These are phyloP conservation scores for Calyptommatus sinebrachiatus DNA, from an alignment of 2,113 vertebrate species.

Conservation along the genomic window DNA sequence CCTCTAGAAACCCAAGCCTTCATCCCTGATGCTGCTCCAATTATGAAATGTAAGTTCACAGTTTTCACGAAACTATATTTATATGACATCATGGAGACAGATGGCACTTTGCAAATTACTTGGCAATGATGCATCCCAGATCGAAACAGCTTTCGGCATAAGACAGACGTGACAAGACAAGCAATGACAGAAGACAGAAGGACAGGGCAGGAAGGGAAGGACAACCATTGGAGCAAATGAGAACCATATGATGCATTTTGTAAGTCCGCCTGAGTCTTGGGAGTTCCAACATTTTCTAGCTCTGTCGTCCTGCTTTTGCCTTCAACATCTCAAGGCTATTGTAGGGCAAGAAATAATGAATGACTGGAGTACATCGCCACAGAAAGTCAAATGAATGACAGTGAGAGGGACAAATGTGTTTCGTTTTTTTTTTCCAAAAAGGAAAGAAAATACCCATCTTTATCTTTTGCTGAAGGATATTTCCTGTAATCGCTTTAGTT, in stretches of 20 bases:
- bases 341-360: neutral
- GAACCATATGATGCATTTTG: neutral
- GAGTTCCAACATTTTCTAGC: neutral
- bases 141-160: neutral
- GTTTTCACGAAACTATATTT: slow-evolving; percentile 10
- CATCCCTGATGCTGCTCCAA: neutral
- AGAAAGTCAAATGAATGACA: neutral
- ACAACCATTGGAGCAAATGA: neutral
- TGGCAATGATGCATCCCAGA: neutral
- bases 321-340: slow-evolving; percentile 12
- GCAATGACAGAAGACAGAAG: neutral
- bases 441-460: neutral
- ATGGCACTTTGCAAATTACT: slow-evolving; percentile 16
- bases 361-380: neutral
- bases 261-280: slow-evolving; percentile 1
- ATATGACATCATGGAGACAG: neutral
- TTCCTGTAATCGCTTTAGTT: neutral
- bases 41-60: slow-evolving; percentile 16
- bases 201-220: slow-evolving; percentile 1
- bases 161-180: neutral
- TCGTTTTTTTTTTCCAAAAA: neutral
- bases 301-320: neutral
- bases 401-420: neutral
- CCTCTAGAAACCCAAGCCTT: slow-evolving; percentile 12
- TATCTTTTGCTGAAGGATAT: neutral